phyloP scores from a whole-genome alignment of 1,140 invertebrate species.

The Mactra quadrangularis region DNA sequence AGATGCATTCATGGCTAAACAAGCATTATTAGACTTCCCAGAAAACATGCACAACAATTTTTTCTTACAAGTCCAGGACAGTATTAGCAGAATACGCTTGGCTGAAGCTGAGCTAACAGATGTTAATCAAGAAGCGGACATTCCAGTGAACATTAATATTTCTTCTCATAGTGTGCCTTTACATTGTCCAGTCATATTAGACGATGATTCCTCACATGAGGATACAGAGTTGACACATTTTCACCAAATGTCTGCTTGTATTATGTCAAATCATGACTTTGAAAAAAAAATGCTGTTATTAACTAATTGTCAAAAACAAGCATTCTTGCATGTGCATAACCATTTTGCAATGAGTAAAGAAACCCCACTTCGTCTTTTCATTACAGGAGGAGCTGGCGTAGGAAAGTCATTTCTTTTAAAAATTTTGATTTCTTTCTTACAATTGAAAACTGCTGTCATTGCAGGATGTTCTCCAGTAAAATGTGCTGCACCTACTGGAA shows the following conservation, averaged over 20 bases:
- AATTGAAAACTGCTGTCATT: neutral
- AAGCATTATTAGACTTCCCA: conserved; percentile 2
- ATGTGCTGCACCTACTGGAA: conserved; percentile 11
- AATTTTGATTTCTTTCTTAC: conserved; percentile 14
- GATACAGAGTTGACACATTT: neutral
- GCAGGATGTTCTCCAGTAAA: neutral
- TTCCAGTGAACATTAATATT: neutral
- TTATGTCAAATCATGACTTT: neutral
- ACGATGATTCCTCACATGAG: neutral
- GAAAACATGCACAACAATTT: conserved; percentile 9
- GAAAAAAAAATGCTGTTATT: neutral
- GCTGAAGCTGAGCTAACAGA: conserved; percentile 6
- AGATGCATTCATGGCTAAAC: conserved; percentile 15
- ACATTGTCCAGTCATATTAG: no score
- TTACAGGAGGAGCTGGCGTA: conserved; percentile 27
- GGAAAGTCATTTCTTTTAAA: conserved; percentile 22
- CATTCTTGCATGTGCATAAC: neutral
- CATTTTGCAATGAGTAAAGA: neutral
- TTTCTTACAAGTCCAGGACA: neutral
- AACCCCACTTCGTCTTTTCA: conserved; percentile 2
- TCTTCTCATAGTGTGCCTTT: neutral
- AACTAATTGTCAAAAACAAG: neutral
- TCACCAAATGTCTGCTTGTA: conserved; percentile 11
- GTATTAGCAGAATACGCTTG: neutral
- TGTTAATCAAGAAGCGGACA: neutral